Evolutionary conservation across 2,113 vertebrate genomes (phyloP).

Genomic region (mouse (Mus musculus)): GRCm39 chr3:145511501-145512000

Average conservation of each 20-base stretch:
- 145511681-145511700: not conserved
- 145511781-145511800: conserved; percentile 40
- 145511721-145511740: conserved; percentile 30
- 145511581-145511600: conserved; percentile 20
- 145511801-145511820: conserved; percentile 37
- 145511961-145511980: conserved; percentile 60
- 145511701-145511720: not conserved
- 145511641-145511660: not conserved
- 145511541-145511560: conserved; percentile 27
- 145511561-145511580: conserved; percentile 1
- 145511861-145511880: not conserved
- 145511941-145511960: conserved; percentile 58
- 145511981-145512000: conserved; percentile 57
- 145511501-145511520: not conserved
- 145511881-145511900: not conserved
- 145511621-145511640: not conserved
- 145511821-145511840: conserved; percentile 9
- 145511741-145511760: conserved; percentile 21
- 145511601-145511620: not conserved
- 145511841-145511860: conserved; percentile 39
- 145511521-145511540: conserved; percentile 10
- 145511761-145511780: conserved; percentile 40
- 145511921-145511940: conserved; percentile 21
- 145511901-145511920: not conserved
- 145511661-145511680: conserved; percentile 61